Percentiles rank a stretch among this genome's conserved stretches.
These are phyloP conservation scores for Exephanes ischioxanthus DNA, from an alignment of 2,888 invertebrate genomes.

Conservation along the genomic window DNA sequence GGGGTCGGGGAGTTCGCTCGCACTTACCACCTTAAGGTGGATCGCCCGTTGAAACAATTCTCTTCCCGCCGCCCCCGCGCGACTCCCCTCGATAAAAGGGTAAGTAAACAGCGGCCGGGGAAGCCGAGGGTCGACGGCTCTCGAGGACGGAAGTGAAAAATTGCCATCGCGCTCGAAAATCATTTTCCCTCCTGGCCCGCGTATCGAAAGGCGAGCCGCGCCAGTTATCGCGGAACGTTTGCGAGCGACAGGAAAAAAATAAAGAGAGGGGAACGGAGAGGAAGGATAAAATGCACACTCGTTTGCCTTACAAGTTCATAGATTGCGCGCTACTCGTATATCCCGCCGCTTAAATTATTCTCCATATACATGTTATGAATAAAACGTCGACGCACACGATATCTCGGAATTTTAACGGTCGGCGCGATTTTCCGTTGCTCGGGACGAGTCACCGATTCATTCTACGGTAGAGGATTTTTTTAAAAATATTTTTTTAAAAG, in stretches of 20 bases:
- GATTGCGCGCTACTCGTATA: conserved; percentile 48
- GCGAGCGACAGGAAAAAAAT: conserved; percentile 23
- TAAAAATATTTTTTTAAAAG: neutral
- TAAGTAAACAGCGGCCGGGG: conserved; percentile 50
- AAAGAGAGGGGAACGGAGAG: neutral
- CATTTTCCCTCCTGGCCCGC: neutral
- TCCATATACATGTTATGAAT: conserved; percentile 61
- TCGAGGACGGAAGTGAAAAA: conserved; percentile 9
- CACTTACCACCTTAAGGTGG: conserved; percentile 64
- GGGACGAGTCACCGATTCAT: conserved; percentile 14
- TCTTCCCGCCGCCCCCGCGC: neutral
- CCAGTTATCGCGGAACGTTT: conserved; percentile 43
- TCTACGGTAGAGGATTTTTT: neutral
- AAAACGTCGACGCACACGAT: conserved; percentile 43
- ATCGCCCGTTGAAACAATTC: conserved; percentile 46
- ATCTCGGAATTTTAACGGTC: conserved; percentile 45
- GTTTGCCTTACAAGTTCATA: conserved; percentile 42
- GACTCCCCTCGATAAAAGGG: conserved; percentile 55
- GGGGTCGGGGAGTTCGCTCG: conserved; percentile 62
- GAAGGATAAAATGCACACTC: neutral
- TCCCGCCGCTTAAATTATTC: conserved; percentile 61
- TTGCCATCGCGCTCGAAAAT: neutral
- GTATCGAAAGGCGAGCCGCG: conserved; percentile 9
- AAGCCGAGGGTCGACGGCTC: neutral
- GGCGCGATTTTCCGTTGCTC: conserved; percentile 2